These are phyloP conservation scores for Himalopsyche phryganea DNA, from an alignment of 1,140 invertebrate species.

Conservation along the genomic window DNA sequence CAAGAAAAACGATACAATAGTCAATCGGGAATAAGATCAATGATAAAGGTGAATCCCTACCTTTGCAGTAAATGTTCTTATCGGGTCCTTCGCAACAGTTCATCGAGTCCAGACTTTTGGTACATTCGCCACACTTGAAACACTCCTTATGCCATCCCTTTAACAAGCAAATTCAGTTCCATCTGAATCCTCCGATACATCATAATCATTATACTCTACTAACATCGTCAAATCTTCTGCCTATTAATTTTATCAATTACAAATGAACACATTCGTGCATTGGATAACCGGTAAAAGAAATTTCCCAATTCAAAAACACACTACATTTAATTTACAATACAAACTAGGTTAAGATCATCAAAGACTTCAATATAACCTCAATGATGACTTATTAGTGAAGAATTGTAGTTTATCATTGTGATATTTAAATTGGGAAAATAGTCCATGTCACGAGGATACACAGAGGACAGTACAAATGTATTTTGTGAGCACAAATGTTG, in stretches of 20 bases:
- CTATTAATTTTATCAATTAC: too few relatives aligned
- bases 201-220: too few relatives aligned
- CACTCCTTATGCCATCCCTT: constrained; percentile 90
- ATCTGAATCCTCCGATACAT: constrained; percentile 17
- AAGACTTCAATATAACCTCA: too few relatives aligned
- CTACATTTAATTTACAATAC: too few relatives aligned
- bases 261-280: too few relatives aligned
- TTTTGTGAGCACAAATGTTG: constrained; percentile 16
- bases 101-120: constrained; percentile 93
- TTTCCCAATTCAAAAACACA: too few relatives aligned
- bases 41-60: constrained; percentile 52
- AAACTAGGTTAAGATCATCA: too few relatives aligned
- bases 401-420: too few relatives aligned
- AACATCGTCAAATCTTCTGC: too few relatives aligned
- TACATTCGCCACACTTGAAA: constrained; percentile 91
- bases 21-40: neutral
- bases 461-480: neutral
- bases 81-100: constrained; percentile 94
- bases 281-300: neutral
- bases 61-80: constrained; percentile 97
- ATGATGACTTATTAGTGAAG: too few relatives aligned
- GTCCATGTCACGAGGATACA: too few relatives aligned
- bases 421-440: too few relatives aligned
- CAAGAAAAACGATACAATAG: neutral
- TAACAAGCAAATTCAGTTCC: constrained; percentile 42